Base-by-base conservation (phyloP, 1,140 invertebrate species). In the Hyles vespertilio region DNA sequence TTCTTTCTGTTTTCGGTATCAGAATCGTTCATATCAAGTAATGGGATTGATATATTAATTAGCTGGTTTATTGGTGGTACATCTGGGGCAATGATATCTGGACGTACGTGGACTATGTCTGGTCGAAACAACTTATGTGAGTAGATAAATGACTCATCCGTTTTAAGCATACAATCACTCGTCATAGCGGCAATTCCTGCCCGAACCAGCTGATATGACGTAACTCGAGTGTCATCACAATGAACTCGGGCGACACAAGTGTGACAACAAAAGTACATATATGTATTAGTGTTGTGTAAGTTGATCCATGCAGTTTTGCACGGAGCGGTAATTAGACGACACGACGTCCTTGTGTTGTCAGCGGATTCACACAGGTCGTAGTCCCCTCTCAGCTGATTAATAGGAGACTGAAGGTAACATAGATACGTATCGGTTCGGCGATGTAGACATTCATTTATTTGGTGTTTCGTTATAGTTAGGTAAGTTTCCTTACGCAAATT, bases 371-470 rank as follows among this genome's bases (percentile, higher is more conserved):
- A 65, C 10, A 62, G 48, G 53, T 58, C 44, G 5, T 58, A 9
- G 36, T 61, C 61, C 43, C 10, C 36, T 52, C 45, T 61, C 36
- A 68, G 50, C 5, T 69, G 55, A 44, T 57, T 60, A 1, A 63
- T 52, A 4, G 63, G 63, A 22, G 36, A 40, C 22, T 52, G 2
- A 34, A 51, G 40, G 3, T 32, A n/a, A 44, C 59, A 63, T 11
- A 69, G 12, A 7, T 56, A 58, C 10, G 40, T 63, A 3, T 32
- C 11, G 6, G 3, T 36, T 8, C 51, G 40, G 9, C 8, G 10
- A 46, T 33, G 5, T 55, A 53, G 10, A 8, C 65, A 67, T 33
- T 51, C 5, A 44, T 59, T 40, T 40, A 40, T 40, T 40, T 40
- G 36, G 36, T 40, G 36, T 2, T 40, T 8, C 8, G 36, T 40